Evolutionary conservation across 1,140 invertebrate genomes (phyloP).

Genomic region (Euura saliciscinereae): DNA sequence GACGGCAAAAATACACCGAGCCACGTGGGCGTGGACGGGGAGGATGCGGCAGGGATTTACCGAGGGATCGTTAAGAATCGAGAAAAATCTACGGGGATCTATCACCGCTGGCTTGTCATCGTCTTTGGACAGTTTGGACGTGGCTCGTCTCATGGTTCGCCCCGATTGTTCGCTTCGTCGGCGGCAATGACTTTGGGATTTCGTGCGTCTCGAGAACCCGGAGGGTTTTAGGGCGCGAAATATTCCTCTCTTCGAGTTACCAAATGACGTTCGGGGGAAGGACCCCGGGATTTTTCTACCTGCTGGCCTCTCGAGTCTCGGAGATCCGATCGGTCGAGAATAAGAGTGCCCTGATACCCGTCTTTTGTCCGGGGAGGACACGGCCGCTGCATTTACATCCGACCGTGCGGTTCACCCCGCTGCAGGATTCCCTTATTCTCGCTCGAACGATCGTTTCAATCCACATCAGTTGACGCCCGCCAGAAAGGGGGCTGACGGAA

Average conservation of each 20-base stretch:
- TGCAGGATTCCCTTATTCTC: not conserved
- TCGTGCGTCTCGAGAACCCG: not conserved
- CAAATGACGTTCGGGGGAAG: not conserved
- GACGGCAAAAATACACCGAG: too few species aligned
- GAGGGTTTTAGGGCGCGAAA: not conserved
- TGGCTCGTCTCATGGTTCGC: not conserved
- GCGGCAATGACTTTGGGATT: constrained; percentile 1
- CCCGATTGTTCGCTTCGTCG: not conserved
- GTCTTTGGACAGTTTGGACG: not conserved
- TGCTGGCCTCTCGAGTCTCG: not conserved
- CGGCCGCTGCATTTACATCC: not conserved
- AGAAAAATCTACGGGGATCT: not conserved
- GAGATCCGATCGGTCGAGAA: not conserved
- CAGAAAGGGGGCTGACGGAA: not conserved
- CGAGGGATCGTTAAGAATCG: not conserved
- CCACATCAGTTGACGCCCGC: not conserved
- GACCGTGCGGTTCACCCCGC: not conserved
- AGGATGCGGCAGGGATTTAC: not conserved
- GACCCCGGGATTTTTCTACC: not conserved
- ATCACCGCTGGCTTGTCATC: not conserved
- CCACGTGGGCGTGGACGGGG: not conserved
- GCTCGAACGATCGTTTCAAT: not conserved
- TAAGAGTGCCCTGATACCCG: not conserved
- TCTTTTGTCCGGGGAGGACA: not conserved
- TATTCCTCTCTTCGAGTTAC: not conserved